A percentile compares a stretch with the other conserved stretches of the same genome.
Evolutionary conservation across 2,888 invertebrate genomes (phyloP).

Genomic region (Thecocarcelia acutangulata): DNA sequence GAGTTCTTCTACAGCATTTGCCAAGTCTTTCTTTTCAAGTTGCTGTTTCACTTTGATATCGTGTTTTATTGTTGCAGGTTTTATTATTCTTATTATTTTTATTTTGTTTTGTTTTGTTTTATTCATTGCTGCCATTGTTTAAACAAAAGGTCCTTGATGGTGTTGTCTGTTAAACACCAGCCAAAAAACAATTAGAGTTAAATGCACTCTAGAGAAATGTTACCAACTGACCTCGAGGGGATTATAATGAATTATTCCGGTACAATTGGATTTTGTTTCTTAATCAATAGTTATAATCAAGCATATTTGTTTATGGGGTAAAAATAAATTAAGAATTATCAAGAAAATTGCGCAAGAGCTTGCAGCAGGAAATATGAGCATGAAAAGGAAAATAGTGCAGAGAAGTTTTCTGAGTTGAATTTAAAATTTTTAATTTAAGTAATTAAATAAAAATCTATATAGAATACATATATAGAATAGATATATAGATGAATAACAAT

Average conservation of each 20-base stretch:
- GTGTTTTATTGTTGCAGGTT: conserved; percentile 4
- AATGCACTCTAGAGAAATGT: conserved; percentile 66
- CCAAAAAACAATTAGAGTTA: conserved; percentile 68
- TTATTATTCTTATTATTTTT: neutral
- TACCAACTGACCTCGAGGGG: conserved; percentile 59
- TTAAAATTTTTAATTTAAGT: too few relatives aligned
- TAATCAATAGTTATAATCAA: conserved; percentile 24
- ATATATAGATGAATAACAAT: too few relatives aligned
- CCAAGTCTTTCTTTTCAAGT: conserved; percentile 16
- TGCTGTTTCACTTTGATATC: conserved; percentile 41
- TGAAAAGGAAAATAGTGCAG: neutral
- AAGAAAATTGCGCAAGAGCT: neutral
- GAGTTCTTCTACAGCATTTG: conserved; percentile 43
- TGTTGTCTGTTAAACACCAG: conserved; percentile 45
- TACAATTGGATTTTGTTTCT: conserved; percentile 21
- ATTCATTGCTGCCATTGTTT: conserved; percentile 14
- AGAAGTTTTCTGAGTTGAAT: too few relatives aligned
- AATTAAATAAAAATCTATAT: too few relatives aligned
- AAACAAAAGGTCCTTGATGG: conserved; percentile 14
- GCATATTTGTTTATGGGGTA: neutral
- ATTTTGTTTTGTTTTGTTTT: neutral
- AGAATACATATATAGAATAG: too few relatives aligned
- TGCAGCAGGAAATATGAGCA: neutral
- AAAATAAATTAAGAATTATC: neutral
- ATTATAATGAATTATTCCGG: conserved; percentile 51